phyloP scores from a whole-genome alignment of 2,113 vertebrate species.

The Equus przewalskii region DNA sequence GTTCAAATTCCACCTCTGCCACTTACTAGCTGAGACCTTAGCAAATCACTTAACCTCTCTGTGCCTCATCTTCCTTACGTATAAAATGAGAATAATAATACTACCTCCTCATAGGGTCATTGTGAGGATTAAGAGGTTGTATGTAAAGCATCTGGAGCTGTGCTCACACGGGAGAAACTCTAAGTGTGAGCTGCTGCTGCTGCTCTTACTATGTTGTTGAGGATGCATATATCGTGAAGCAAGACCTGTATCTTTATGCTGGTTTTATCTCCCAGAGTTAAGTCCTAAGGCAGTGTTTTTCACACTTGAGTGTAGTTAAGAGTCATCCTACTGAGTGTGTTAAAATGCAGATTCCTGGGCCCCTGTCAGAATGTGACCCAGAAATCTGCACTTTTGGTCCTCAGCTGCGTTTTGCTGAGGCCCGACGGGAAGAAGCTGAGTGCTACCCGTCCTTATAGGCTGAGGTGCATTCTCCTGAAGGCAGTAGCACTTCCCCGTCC shows the following conservation, averaged over 20 bases:
- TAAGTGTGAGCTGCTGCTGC: neutral
- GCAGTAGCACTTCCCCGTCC: too few species aligned
- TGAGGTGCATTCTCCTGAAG: neutral
- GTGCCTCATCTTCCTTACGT: neutral
- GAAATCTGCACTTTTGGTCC: neutral
- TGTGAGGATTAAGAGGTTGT: neutral
- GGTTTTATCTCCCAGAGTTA: neutral
- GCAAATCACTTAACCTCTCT: neutral
- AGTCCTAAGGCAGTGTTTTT: neutral
- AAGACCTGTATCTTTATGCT: neutral
- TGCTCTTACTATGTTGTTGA: neutral
- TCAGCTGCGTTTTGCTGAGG: neutral
- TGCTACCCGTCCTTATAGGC: rapidly evolving
- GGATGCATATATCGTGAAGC: rapidly evolving
- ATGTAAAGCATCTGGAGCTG: rapidly evolving
- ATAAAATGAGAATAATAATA: neutral
- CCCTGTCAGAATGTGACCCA: neutral
- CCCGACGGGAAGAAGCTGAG: neutral
- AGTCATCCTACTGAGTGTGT: neutral
- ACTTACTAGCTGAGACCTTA: neutral
- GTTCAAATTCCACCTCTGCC: neutral
- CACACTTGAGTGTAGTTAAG: rapidly evolving
- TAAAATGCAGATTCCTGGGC: neutral
- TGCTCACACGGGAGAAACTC: rapidly evolving
- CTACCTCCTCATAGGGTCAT: neutral